Evolutionary conservation across 2,113 vertebrate species (phyloP).

Genomic region (Eira barbara): DNA sequence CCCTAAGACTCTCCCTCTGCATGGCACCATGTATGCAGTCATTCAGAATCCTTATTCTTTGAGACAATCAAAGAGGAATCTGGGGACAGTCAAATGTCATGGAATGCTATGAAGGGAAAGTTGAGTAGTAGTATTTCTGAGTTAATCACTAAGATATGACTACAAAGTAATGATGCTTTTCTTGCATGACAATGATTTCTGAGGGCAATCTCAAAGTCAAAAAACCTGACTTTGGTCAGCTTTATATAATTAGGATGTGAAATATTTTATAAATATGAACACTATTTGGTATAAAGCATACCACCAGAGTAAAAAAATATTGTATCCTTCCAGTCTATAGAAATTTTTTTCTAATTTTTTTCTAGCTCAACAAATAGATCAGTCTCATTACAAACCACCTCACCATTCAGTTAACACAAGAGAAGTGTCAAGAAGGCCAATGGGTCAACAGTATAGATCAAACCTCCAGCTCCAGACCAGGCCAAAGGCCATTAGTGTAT

Average conservation of each 20-base stretch:
- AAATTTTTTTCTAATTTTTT: background rate
- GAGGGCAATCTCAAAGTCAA: background rate
- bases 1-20: background rate
- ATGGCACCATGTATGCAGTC: background rate
- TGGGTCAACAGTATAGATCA: background rate
- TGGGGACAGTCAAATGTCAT: background rate
- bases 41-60: background rate
- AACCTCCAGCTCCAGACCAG: background rate
- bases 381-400: background rate
- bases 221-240: background rate
- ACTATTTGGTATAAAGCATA: background rate
- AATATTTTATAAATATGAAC: background rate
- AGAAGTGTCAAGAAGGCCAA: background rate
- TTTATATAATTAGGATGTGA: slow-evolving; percentile 26
- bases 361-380: background rate
- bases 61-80: background rate
- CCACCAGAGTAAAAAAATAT: background rate
- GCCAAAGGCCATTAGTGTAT: background rate
- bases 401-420: background rate
- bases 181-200: background rate
- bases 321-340: background rate
- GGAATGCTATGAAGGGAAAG: background rate
- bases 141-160: background rate
- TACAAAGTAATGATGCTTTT: background rate
- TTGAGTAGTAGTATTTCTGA: background rate